These are phyloP conservation scores for Myzus persicae DNA, from an alignment of 1,140 invertebrate genomes.

Conservation along the genomic window DNA sequence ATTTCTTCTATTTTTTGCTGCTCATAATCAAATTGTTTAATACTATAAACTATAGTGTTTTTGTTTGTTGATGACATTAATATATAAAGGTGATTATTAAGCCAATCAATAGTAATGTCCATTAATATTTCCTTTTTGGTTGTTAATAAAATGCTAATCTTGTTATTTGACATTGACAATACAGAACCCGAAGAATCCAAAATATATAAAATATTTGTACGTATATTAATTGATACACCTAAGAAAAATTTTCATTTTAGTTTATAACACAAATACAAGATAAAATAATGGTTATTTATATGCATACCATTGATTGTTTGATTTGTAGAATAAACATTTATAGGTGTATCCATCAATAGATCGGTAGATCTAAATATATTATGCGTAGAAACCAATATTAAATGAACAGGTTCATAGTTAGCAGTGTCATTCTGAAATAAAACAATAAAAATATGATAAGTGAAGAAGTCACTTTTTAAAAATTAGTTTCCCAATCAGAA, in stretches of 20 bases:
- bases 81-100: conserved; percentile 83
- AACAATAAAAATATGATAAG: too few species aligned
- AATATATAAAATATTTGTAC: conserved; percentile 76
- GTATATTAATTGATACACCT: conserved; percentile 80
- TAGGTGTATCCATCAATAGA: conserved; percentile 24
- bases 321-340: conserved; percentile 3
- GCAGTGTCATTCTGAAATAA: too few species aligned
- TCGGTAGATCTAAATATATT: neutral
- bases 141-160: conserved; percentile 56
- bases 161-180: conserved; percentile 67
- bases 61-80: conserved; percentile 66
- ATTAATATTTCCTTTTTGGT: neutral
- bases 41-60: conserved; percentile 70
- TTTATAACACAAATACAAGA: neutral
- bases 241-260: conserved; percentile 59
- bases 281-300: neutral
- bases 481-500: too few species aligned
- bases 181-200: conserved; percentile 75
- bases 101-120: conserved; percentile 83
- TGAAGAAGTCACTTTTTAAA: too few species aligned
- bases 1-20: conserved; percentile 74
- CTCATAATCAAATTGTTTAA: conserved; percentile 77
- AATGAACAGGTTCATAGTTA: too few species aligned
- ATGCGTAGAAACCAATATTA: conserved; percentile 4
- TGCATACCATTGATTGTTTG: conserved; percentile 20